Percentiles rank a stretch among this genome's conserved stretches.
Evolutionary conservation across 2,797 vertebrate genomes (phyloP).

Genomic region (Dendrocincla tyrannina): DNA sequence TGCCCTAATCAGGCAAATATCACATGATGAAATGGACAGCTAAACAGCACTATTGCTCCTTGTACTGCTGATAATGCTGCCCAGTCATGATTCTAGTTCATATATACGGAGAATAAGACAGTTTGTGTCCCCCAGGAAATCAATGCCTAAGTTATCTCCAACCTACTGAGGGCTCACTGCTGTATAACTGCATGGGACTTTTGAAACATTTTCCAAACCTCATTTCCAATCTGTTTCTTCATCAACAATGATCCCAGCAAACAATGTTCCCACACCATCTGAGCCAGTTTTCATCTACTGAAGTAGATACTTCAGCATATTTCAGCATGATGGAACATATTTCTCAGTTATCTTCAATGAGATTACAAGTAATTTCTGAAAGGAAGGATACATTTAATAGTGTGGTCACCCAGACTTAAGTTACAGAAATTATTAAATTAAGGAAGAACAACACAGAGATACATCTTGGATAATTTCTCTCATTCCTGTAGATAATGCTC

Average conservation of each 20-base stretch:
- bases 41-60: neutral
- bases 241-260: neutral
- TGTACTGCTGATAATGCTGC: neutral
- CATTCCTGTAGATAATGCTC: neutral
- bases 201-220: neutral
- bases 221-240: neutral
- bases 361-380: neutral
- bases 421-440: neutral
- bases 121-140: neutral
- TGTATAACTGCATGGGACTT: neutral
- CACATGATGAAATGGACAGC: neutral
- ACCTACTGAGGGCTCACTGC: neutral
- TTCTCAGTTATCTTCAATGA: neutral
- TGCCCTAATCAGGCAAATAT: neutral
- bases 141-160: neutral
- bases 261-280: neutral
- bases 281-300: neutral
- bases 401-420: neutral
- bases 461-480: neutral
- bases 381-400: neutral
- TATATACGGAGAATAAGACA: neutral
- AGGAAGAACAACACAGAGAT: neutral
- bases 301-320: neutral
- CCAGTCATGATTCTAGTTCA: neutral
- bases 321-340: accelerated